Evolutionary conservation across 2,113 vertebrate species (phyloP), one percentile per base, ranked within the genome.

Genomic region (Eulemur macaco): DNA sequence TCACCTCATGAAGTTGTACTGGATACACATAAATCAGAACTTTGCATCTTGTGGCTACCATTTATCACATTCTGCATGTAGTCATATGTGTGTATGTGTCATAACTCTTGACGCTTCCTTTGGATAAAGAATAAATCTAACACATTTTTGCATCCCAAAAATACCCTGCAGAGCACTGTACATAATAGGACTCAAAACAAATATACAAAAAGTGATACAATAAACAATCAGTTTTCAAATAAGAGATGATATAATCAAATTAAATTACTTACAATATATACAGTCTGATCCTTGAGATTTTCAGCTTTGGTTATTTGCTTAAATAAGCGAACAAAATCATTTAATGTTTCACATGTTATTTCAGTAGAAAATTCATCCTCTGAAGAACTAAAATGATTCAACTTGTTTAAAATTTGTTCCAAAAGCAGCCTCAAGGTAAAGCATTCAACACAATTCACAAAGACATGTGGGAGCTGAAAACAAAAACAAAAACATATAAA

Each of bases 291-390:
- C 64, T 98, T 98, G 97, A 97, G 98, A 97, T 78, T 96, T 82
- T 29, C 96, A 91, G 69, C 95, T 1, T 34, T 68, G 86, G 98
- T 85, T 84, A 98, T 97, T 97, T 99, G 99, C 91, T 99, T 99
- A 98, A 99, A 99, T 50, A 99, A 91, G 37, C 98, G 99, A 31
- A 99, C 98, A 91, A 99, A 99, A 96, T 99, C 99, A 90, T 99
- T 99, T 95, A 99, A 97, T 31, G 98, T 99, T 80, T 99, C 99
- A 86, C 98, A 99, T 84, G 97, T 98, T 92, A 99, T 98, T 56
- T 98, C 98, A 86, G 98, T 95, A 82, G 96, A 76, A 89, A 86
- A 89, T 29, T 86, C 96, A 42, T 95, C 50, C 31, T 97, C 97
- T 89, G 98, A 94, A 10, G 98, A 98, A 58, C 96, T 97, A 52